phyloP scores from a whole-genome alignment of 2,888 invertebrate species.

The Oxytorus armatus region DNA sequence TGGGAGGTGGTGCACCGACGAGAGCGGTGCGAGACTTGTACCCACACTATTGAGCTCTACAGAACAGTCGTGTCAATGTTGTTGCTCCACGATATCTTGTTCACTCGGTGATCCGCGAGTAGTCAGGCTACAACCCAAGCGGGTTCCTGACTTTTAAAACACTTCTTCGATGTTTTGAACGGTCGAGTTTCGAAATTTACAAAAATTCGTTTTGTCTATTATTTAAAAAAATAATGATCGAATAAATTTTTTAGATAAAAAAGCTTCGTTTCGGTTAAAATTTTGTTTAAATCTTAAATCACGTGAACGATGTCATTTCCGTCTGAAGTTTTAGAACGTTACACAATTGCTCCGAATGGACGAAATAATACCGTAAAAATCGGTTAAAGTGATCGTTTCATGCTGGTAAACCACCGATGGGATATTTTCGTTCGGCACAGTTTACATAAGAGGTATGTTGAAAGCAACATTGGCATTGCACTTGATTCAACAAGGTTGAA shows the following conservation, averaged over 20 bases:
- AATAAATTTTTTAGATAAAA: background rate
- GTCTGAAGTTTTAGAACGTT: background rate
- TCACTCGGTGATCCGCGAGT: slow-evolving; percentile 62
- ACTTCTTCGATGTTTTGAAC: background rate
- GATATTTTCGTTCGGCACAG: slow-evolving; percentile 68
- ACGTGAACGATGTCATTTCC: background rate
- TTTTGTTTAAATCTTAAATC: background rate
- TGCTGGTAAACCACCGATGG: slow-evolving; percentile 47
- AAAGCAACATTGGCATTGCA: slow-evolving; percentile 28
- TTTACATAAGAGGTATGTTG: slow-evolving; percentile 70
- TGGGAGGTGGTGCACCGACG: slow-evolving; percentile 49
- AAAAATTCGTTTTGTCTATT: background rate
- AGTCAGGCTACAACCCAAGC: slow-evolving; percentile 33
- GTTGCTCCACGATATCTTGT: slow-evolving; percentile 50
- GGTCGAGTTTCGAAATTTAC: background rate
- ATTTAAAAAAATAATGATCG: background rate
- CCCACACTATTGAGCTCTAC: slow-evolving; percentile 24
- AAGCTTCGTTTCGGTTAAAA: background rate
- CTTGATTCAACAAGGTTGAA: slow-evolving; percentile 12
- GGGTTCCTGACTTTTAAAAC: slow-evolving; percentile 5
- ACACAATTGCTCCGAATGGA: background rate
- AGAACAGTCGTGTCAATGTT: slow-evolving; percentile 58
- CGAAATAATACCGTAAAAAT: background rate
- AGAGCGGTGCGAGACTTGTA: slow-evolving; percentile 52
- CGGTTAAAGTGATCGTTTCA: slow-evolving; percentile 16